Evolutionary conservation across 2,888 invertebrate genomes (phyloP), one percentile per base, ranked within the genome.

Genomic region (Brachylomia viminalis): DNA sequence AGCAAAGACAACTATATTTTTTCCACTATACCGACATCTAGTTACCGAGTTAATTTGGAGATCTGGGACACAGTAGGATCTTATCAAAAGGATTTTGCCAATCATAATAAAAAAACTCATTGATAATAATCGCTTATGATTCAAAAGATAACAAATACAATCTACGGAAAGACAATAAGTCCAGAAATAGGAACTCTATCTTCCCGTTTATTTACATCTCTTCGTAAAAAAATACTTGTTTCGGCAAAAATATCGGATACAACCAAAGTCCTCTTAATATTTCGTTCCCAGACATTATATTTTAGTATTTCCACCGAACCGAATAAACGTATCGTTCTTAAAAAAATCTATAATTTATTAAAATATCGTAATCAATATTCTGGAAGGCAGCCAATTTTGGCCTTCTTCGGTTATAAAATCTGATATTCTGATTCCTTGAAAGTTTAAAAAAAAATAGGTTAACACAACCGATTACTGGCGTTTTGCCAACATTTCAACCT

Each of bases 371-470:
- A 86, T 87, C 85, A 85, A 88, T 85, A 85, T 77, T 80, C 74
- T 87, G 88, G 88, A 75, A n/a, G 20, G 27, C 0, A 3, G 82
- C 87, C 87, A 88, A 81, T 78, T 75, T 70, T 49, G 69, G 59
- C 79, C 77, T 77, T 76, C 72, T 79, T 78, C 42, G 61, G 76
- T 82, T 79, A 69, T 83, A 82, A 79, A 87, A 78, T 79, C 58
- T 72, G 80, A 78, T 79, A 79, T 84, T 79, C 75, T 61, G 77
- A 83, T 80, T 85, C 64, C 67, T 82, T 69, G 64, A 75, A 86
- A 85, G 77, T 76, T 86, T 45, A 65, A 81, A 88, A 87, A 86
- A 86, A 86, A 83, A 82, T 80, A 83, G 76, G 75, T 72, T 84
- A 80, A 58, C 74, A 77, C 52, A 67, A 79, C 27, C 72, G 47